Percentiles rank a stretch among this genome's conserved stretches.
These are phyloP conservation scores for Monomorium pharaonis DNA, from an alignment of 1,140 invertebrate species.

Conservation along the genomic window DNA sequence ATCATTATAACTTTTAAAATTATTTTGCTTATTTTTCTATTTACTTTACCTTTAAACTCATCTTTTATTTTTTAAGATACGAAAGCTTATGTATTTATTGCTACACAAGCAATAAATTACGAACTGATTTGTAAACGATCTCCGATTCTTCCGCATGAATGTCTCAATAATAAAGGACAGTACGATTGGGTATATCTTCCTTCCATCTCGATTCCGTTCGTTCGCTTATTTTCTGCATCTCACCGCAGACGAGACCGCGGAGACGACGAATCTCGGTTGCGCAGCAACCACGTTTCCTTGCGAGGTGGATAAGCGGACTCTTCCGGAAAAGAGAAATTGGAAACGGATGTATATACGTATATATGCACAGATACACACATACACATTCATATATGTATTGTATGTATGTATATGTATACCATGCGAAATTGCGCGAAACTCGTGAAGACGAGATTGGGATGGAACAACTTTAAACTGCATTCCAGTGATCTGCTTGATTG, in stretches of 20 bases:
- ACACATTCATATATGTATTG: background rate
- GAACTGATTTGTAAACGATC: constrained; percentile 20
- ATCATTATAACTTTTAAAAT: background rate
- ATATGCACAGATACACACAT: background rate
- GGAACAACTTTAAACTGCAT: constrained; percentile 70
- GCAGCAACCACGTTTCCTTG: constrained; percentile 46
- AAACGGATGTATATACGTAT: constrained; percentile 45
- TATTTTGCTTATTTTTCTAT: background rate
- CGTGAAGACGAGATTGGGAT: constrained; percentile 66
- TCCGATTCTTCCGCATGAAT: constrained; percentile 16
- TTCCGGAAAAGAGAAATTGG: constrained; percentile 68
- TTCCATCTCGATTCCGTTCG: background rate
- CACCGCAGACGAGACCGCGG: background rate
- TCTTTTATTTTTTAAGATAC: background rate
- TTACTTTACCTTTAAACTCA: background rate
- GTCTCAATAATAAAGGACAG: constrained; percentile 34
- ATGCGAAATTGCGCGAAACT: constrained; percentile 62
- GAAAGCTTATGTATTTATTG: background rate
- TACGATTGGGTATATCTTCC: background rate
- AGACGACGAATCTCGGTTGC: constrained; percentile 42
- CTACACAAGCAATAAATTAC: background rate
- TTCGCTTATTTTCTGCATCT: constrained; percentile 35
- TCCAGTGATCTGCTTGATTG: constrained; percentile 72
- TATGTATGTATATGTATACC: background rate
- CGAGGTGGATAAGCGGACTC: constrained; percentile 60